Percentiles rank a stretch among this genome's conserved stretches.
phyloP scores from a whole-genome alignment of 2,797 vertebrate species.

The Enteromius radiatus region DNA sequence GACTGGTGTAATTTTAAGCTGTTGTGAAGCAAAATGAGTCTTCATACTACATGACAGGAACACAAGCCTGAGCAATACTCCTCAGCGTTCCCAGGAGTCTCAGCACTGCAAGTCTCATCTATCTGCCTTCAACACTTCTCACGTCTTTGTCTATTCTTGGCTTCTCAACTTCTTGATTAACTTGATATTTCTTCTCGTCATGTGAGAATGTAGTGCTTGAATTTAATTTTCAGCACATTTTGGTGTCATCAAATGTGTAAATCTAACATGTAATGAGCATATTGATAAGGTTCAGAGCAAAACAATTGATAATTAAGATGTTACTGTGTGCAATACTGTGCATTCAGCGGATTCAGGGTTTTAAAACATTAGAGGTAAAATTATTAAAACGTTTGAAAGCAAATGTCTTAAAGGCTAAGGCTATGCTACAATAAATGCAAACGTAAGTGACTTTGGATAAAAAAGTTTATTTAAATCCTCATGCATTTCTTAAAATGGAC shows the following conservation, averaged over 20 bases:
- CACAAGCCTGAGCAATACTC: constrained; percentile 44
- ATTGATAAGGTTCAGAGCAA: neutral
- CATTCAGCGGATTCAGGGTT: neutral
- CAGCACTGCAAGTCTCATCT: neutral
- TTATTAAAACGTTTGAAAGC: too few relatives aligned
- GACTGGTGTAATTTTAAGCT: constrained; percentile 30
- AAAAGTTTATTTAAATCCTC: neutral
- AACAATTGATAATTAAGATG: neutral
- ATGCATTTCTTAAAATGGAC: neutral
- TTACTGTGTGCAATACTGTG: neutral
- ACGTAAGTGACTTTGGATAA: neutral
- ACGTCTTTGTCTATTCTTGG: neutral
- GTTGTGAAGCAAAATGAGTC: constrained; percentile 17
- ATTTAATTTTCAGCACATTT: neutral
- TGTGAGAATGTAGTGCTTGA: neutral
- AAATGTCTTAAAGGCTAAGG: too few relatives aligned
- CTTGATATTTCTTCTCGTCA: neutral
- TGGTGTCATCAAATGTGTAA: neutral
- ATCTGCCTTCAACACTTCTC: neutral
- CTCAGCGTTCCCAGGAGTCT: constrained; percentile 24
- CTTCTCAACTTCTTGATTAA: constrained; percentile 11
- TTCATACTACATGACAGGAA: neutral
- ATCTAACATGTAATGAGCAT: neutral
- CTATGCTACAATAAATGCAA: neutral
- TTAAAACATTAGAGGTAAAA: too few relatives aligned